phyloP scores from a whole-genome alignment of 2,888 invertebrate genomes.

The Kuschelorhynchus macadamiae region DNA sequence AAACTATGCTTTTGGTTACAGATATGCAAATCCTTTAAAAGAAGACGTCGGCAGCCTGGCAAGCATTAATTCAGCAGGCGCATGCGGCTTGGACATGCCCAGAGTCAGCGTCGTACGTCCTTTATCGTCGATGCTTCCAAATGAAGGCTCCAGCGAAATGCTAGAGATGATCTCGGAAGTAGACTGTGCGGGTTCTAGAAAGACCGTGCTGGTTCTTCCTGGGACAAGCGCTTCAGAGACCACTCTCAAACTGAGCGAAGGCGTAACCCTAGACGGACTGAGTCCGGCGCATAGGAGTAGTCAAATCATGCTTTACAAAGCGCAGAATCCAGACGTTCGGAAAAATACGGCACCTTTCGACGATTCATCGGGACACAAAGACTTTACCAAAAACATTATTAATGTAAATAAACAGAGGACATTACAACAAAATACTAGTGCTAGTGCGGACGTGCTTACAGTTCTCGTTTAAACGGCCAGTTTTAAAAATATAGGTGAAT shows the following conservation, averaged over 20 bases:
- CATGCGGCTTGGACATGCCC: constrained; percentile 67
- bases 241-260: constrained; percentile 62
- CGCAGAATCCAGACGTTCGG: constrained; percentile 86
- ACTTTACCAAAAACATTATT: constrained; percentile 83
- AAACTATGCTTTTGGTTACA: constrained; percentile 35
- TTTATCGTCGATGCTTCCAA: constrained; percentile 67
- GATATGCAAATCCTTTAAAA: constrained; percentile 68
- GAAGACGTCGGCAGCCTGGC: constrained; percentile 67
- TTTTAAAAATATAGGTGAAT: constrained; percentile 54
- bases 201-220: constrained; percentile 68
- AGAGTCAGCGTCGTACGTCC: constrained; percentile 68
- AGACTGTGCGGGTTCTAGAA: constrained; percentile 68
- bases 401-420: constrained; percentile 71
- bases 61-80: constrained; percentile 61
- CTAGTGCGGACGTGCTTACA: constrained; percentile 70
- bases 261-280: constrained; percentile 62
- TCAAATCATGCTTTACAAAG: constrained; percentile 83
- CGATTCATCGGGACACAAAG: constrained; percentile 76
- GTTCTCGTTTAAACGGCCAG: constrained; percentile 71
- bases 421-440: constrained; percentile 64
- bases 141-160: constrained; percentile 73
- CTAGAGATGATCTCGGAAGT: constrained; percentile 75
- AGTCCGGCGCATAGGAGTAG: constrained; percentile 72
- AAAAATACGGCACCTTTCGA: constrained; percentile 82
- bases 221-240: constrained; percentile 65